Conservation (phyloP, 1,140 invertebrate species). For the Drosophila littoralis region DNA sequence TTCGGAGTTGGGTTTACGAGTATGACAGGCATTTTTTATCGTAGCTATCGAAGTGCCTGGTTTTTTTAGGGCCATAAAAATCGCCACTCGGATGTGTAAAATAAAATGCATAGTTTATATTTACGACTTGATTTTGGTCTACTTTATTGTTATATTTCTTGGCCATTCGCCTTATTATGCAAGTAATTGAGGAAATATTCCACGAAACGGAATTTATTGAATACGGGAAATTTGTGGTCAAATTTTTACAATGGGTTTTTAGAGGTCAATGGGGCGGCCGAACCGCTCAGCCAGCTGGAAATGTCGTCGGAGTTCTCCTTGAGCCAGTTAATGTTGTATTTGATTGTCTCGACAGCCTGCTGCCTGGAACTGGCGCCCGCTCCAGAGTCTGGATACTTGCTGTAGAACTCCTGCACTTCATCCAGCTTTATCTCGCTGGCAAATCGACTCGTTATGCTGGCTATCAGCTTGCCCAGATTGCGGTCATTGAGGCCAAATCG, state of each 20-base stretch:
- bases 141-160: slow-evolving; percentile 56
- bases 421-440: slow-evolving; percentile 88
- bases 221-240: slow-evolving; percentile 15
- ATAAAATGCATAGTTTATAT: slow-evolving; percentile 50
- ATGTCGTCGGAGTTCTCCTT: slow-evolving; percentile 85
- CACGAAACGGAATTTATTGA: slow-evolving; percentile 34
- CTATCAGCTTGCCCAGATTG: slow-evolving; percentile 90
- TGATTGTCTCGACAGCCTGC: slow-evolving; percentile 91
- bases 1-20: background rate
- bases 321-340: slow-evolving; percentile 93
- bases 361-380: slow-evolving; percentile 89
- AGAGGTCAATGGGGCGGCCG: slow-evolving; percentile 45
- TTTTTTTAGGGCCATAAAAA: slow-evolving; percentile 44
- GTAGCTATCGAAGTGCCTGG: slow-evolving; percentile 9
- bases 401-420: slow-evolving; percentile 92
- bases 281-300: slow-evolving; percentile 85
- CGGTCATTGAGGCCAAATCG: slow-evolving; percentile 93
- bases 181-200: slow-evolving; percentile 28
- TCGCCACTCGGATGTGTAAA: slow-evolving; percentile 56
- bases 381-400: slow-evolving; percentile 93
- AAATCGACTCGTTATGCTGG: slow-evolving; percentile 88
- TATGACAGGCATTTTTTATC: slow-evolving; percentile 17
- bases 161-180: slow-evolving; percentile 23
- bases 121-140: slow-evolving; percentile 56
- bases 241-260: slow-evolving; percentile 58